Percentiles rank a stretch among this genome's conserved stretches.
Conservation (phyloP, 2,797 vertebrate species). For the Lagorchestes hirsutus region DNA sequence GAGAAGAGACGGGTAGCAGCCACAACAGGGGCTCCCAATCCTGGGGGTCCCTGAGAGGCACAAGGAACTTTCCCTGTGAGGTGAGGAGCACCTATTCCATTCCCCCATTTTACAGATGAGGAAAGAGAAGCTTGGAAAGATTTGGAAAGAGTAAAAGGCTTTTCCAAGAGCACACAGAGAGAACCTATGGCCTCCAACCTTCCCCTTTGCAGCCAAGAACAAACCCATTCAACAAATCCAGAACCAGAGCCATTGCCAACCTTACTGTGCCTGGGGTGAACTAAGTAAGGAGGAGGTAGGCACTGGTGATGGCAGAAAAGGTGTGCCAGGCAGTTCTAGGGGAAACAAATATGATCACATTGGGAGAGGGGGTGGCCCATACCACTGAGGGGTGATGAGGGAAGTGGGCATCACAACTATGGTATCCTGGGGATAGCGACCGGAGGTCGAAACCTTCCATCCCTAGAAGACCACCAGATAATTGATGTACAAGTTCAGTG, state of each 20-base stretch:
- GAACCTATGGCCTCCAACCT: not conserved
- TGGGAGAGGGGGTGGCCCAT: not conserved
- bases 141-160: not conserved
- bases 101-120: conserved; percentile 14
- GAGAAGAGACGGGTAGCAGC: too few species aligned
- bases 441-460: not conserved
- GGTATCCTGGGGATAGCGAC: not conserved
- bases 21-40: too few species aligned
- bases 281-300: not conserved
- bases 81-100: too few species aligned
- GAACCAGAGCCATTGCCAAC: not conserved
- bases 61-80: too few species aligned
- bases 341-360: too few species aligned
- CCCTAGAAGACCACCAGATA: not conserved
- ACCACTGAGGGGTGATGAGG: not conserved
- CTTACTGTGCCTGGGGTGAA: not conserved
- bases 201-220: not conserved
- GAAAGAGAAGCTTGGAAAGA: not conserved
- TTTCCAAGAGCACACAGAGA: not conserved
- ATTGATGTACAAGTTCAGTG: not conserved
- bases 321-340: too few species aligned
- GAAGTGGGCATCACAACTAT: not conserved
- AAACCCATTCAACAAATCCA: not conserved
- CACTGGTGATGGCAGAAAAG: not conserved
- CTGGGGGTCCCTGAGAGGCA: too few species aligned